Conservation (phyloP, 1,140 invertebrate species). For the Nylanderia fulva region DNA sequence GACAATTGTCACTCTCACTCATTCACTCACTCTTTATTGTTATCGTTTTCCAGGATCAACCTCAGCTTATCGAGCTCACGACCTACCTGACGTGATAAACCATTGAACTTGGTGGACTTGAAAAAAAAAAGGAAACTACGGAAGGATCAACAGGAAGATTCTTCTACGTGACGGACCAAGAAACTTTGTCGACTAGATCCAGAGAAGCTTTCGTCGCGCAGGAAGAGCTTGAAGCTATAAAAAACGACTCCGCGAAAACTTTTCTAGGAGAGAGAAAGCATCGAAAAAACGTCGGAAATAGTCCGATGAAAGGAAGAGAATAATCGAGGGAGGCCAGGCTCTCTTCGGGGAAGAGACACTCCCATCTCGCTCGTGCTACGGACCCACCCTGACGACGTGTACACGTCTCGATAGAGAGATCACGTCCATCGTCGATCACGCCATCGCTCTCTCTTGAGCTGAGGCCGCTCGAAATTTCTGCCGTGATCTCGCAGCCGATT, state of each 20-base stretch:
- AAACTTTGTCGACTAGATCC: background rate
- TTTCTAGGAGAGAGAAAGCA: background rate
- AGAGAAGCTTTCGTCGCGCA: constrained; percentile 7
- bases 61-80: constrained; percentile 21
- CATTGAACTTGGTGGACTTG: constrained; percentile 14
- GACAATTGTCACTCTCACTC: constrained; percentile 21
- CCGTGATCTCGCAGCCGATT: constrained; percentile 35
- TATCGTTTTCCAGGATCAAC: constrained; percentile 49
- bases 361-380: constrained; percentile 30
- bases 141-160: constrained; percentile 15
- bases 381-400: constrained; percentile 35
- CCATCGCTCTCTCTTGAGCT: constrained; percentile 9
- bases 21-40: background rate
- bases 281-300: background rate
- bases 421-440: constrained; percentile 32
- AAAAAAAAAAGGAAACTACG: background rate
- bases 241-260: background rate
- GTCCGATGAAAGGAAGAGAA: background rate
- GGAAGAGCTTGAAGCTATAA: constrained; percentile 12
- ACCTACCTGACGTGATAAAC: constrained; percentile 17
- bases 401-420: constrained; percentile 44
- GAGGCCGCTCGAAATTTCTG: constrained; percentile 17
- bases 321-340: background rate
- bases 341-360: constrained; percentile 51
- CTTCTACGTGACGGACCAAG: background rate